Percentiles rank a stretch among this genome's conserved stretches.
These are phyloP conservation scores for Cephus cinctus DNA, from an alignment of 1,140 invertebrate species.

Conservation along the genomic window DNA sequence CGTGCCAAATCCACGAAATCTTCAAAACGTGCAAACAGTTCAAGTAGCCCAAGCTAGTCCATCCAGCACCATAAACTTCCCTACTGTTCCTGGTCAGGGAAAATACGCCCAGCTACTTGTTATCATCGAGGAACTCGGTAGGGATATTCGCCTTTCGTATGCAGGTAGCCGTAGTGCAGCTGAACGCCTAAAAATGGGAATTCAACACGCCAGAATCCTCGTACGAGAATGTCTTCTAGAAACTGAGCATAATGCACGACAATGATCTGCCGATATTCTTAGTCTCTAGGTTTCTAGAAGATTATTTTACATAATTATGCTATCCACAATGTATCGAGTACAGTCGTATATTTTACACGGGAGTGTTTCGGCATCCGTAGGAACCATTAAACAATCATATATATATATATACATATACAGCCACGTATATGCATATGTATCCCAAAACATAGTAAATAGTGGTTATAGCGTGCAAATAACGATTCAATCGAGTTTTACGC, in stretches of 20 bases:
- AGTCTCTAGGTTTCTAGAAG: too few species aligned
- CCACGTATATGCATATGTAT: neutral
- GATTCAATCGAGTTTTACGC: neutral
- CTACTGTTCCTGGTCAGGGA: constrained; percentile 49
- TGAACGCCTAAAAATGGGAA: constrained; percentile 76
- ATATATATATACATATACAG: constrained; percentile 6
- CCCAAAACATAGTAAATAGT: neutral
- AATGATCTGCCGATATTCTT: constrained; percentile 53
- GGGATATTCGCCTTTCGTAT: constrained; percentile 79
- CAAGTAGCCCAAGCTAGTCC: constrained; percentile 49
- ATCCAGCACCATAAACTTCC: constrained; percentile 49
- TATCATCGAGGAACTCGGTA: constrained; percentile 82
- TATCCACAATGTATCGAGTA: constrained; percentile 21
- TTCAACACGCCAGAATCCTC: constrained; percentile 76
- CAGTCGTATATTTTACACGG: constrained; percentile 20
- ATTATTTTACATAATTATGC: too few species aligned
- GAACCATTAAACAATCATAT: constrained; percentile 5
- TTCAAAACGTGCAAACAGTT: constrained; percentile 48
- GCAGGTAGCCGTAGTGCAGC: constrained; percentile 77
- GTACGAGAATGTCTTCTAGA: constrained; percentile 81
- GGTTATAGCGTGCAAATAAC: neutral
- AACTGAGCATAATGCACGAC: constrained; percentile 72
- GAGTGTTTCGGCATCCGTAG: constrained; percentile 21
- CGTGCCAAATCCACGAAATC: constrained; percentile 53
- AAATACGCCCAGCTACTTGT: constrained; percentile 78